Evolutionary conservation across 2,113 vertebrate genomes (phyloP), one percentile per base, ranked within the genome.

Genomic region (Trichechus manatus): DNA sequence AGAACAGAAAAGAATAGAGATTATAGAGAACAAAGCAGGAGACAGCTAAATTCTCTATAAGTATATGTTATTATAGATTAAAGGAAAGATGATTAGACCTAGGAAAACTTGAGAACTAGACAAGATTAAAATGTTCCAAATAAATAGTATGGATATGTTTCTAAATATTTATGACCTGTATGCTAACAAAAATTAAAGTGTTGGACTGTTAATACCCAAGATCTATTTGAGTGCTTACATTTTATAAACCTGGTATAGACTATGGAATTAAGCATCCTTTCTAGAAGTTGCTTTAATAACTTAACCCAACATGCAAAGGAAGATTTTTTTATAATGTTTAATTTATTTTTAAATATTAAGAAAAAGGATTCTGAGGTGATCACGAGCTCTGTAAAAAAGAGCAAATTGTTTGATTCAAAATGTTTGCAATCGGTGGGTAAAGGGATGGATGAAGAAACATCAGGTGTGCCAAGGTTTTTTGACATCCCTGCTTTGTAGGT

Each of bases 101-200:
- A 42, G 25, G 56, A 87, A 27, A 96, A 75, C 25, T 94, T 95
- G 42, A 88, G 56, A 96, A 68, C 7, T 19, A 78, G 42, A 89
- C 14, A 72, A 89, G 42, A 96, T 89, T 95, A 84, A 92, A 94
- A 72, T 53, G 4, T 75, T 68, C 19, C 53, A 82, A 63, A 82
- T 82, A 88, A 93, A 29, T 79, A 25, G n/a, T 82, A 29, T 87
- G 23, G 6, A 87, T 90, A 86, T 88, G 36, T 4, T 85, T 96
- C 47, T 87, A 91, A 96, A 88, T 96, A 95, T 94, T 86, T 96
- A 96, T 86, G 95, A 93, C 31, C 36, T 42, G 13, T 19, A 68
- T 64, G 44, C 44, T 86, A 93, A 68, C 19, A 96, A 92, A 90
- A 91, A 94, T 93, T 50, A 90, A 90, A 91, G 75, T 5, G 66